Base-by-base conservation (phyloP, 1,140 invertebrate genomes). In the Meloidogyne chitwoodi region DNA sequence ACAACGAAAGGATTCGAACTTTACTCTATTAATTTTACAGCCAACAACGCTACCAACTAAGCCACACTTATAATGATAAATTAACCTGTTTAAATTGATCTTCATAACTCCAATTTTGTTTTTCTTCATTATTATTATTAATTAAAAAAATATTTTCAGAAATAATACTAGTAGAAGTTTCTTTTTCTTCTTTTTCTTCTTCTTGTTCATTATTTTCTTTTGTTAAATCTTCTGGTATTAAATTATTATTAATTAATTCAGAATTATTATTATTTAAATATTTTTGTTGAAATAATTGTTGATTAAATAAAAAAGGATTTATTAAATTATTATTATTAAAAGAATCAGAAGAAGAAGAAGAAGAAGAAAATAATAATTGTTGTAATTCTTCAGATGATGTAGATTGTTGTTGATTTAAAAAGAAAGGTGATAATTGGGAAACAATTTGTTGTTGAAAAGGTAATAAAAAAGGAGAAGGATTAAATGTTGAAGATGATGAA, bases 21-120 rank as follows among this genome's bases (percentile, higher is more conserved):
- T 3, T 31, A 2, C 29, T 31, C 2, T 31, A 3, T 31, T 3
- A 38, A 38, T 8, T 38, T 38, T 8, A 3, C 34, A 31, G 6
- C 6, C 29, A 31, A 31, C 2, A 2, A 6, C 2, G 2, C 6
- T 31, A 31, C 29, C 29, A 31, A 31, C 29, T 31, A 31, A 31
- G 6, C 29, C 6, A 31, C 29, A 2, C 29, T 31, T 31, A 31
- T n/a, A n/a, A n/a, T n/a, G n/a, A n/a, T n/a, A n/a, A n/a, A n/a
- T n/a, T n/a, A n/a, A n/a, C 80, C 68, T 83, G 80, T 67, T 81
- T 74, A 44, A 81, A 81, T 75, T 81, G 80, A 29, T 81, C 80
- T 63, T 81, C 80, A 48, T 76, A 81, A 16, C 78, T 62, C 80
- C 80, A 81, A 41, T 48, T 56, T 26, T 61, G 70, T 34, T 31